Evolutionary conservation across 1,140 invertebrate species (phyloP).

Genomic region (Drosophila murphyi): DNA sequence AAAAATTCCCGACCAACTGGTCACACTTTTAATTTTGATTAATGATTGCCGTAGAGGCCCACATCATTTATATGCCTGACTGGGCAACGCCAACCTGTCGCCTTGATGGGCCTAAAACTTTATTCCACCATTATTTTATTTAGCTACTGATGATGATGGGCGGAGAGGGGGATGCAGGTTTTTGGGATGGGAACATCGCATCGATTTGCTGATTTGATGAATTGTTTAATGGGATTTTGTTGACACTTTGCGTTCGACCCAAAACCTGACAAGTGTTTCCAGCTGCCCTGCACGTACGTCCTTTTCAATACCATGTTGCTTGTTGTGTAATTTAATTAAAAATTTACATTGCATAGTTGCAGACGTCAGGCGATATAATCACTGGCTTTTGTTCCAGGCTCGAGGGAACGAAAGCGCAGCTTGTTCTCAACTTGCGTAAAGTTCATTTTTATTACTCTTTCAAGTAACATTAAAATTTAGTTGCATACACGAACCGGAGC

Average conservation of each 20-base stretch:
- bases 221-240: constrained; percentile 62
- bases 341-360: constrained; percentile 67
- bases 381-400: constrained; percentile 52
- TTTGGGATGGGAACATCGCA: constrained; percentile 14
- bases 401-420: constrained; percentile 7
- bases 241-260: constrained; percentile 51
- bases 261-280: constrained; percentile 3
- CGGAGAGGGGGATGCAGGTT: background rate
- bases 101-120: constrained; percentile 35
- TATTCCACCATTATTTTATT: constrained; percentile 24
- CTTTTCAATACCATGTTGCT: constrained; percentile 2
- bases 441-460: constrained; percentile 82
- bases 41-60: constrained; percentile 56
- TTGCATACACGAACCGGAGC: constrained; percentile 56
- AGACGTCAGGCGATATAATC: constrained; percentile 59
- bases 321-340: constrained; percentile 75
- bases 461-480: constrained; percentile 82
- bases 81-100: constrained; percentile 42
- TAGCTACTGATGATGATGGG: background rate
- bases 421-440: constrained; percentile 74
- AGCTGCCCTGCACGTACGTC: background rate
- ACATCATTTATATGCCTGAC: constrained; percentile 75
- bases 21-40: constrained; percentile 79
- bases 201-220: constrained; percentile 73
- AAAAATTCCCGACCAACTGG: constrained; percentile 25